phyloP scores from a whole-genome alignment of 2,888 invertebrate genomes.

The Ischnura elegans region DNA sequence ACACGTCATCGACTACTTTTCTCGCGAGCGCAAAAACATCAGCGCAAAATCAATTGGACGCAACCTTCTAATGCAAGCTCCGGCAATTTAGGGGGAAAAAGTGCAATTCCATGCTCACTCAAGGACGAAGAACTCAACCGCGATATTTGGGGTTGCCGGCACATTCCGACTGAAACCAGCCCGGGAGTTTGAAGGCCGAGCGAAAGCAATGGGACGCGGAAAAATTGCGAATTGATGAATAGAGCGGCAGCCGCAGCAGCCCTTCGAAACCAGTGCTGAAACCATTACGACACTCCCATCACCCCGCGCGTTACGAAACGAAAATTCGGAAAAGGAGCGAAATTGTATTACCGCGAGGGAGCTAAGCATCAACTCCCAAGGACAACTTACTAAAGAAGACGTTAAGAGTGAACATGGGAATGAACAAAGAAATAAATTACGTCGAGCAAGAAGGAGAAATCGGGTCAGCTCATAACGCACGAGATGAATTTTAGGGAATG shows the following conservation, averaged over 20 bases:
- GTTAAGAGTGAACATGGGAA: background rate
- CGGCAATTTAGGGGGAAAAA: background rate
- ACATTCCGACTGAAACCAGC: background rate
- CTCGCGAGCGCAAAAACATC: no score
- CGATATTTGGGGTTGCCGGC: background rate
- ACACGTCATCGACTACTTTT: no score
- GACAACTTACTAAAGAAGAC: background rate
- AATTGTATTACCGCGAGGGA: background rate
- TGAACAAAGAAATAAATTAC: background rate
- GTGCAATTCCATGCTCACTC: background rate
- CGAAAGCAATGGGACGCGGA: background rate
- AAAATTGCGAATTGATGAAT: background rate
- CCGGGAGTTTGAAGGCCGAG: background rate
- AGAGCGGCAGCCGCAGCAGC: background rate
- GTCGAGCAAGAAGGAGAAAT: background rate
- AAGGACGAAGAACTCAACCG: background rate
- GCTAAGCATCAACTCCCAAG: background rate
- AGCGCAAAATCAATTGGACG: background rate
- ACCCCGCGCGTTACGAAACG: background rate
- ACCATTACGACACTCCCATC: background rate
- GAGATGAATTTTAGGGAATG: background rate
- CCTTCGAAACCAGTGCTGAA: background rate
- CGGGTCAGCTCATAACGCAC: slow-evolving; percentile 42
- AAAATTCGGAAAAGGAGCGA: background rate
- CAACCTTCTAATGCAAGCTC: background rate